Evolutionary conservation across 2,888 invertebrate species (phyloP), one percentile per base, ranked within the genome.

Genomic region (Sarcophaga rosellei): DNA sequence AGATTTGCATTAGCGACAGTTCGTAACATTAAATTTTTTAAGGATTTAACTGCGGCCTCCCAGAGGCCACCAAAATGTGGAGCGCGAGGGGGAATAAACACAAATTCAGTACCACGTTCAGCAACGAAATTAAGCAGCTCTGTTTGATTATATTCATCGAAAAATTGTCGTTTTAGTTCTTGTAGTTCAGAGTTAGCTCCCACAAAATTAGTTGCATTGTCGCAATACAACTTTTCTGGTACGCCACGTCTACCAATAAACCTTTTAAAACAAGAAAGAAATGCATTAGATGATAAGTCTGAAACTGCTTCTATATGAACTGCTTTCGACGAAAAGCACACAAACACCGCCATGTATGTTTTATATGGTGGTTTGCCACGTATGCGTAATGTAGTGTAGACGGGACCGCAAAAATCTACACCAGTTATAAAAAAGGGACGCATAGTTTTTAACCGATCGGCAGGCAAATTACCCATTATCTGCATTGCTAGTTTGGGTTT

Each of bases 1-100:
- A 88, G 65, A 12, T 75, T 23, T 1, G 86, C 69, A 1, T 66
- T 83, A 10, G 57, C 59, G n/a, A 88, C 65, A 12, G 69, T 78
- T 0, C 86, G 63, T 11, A 44, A 1, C 11, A 88, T 63, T 23
- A 85, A 81, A 6, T 69, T 73, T n/a, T 85, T 84, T 12, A 81
- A 63, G 0, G 82, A 73, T 20, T 81, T 88, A 11, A 81, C 75
- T 25, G 81, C 76, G 12, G 59, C 76, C 12, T 76, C 76, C 74
- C 74, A 75, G 15, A 75, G 21, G n/a, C 82, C 86, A 11, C 86
- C 83, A 61, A 88, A 88, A 68, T 88, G 87, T 17, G 88, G 86
- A 63, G 85, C 77, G 21, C 86, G 77, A n/a, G 84, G 87, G 10
- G 75, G 84, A 23, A 88, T 87, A 77, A 82, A 85, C 15, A 47